These are phyloP conservation scores for Myrmophylax atrothorax DNA, from an alignment of 2,113 vertebrate genomes.

Conservation along the genomic window DNA sequence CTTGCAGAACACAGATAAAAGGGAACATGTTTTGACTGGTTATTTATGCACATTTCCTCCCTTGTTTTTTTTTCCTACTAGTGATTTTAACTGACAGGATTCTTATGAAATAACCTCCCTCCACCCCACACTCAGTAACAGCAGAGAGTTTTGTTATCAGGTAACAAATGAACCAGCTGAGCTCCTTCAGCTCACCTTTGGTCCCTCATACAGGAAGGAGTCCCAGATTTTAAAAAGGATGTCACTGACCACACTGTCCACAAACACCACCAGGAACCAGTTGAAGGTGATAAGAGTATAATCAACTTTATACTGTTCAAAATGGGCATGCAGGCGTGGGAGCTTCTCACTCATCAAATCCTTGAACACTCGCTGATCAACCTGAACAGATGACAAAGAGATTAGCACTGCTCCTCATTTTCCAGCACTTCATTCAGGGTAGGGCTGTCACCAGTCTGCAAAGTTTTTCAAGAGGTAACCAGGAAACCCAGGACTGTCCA, in stretches of 20 bases:
- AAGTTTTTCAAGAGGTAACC: not conserved
- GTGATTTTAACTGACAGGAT: not conserved
- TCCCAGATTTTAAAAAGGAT: slow-evolving; percentile 99
- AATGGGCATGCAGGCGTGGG: slow-evolving; percentile 89
- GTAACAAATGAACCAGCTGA: not conserved
- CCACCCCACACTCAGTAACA: not conserved
- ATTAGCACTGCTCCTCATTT: not conserved
- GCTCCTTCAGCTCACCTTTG: slow-evolving; percentile 82
- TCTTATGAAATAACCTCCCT: not conserved
- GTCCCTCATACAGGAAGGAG: slow-evolving; percentile 94
- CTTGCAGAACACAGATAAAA: not conserved
- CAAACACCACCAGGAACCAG: slow-evolving; percentile 98
- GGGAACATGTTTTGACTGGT: not conserved
- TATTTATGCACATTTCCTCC: not conserved
- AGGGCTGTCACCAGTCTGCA: not conserved
- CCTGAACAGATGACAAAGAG: slow-evolving; percentile 67
- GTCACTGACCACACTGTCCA: slow-evolving; percentile 95
- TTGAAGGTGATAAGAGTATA: slow-evolving; percentile 98
- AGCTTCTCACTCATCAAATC: slow-evolving; percentile 96
- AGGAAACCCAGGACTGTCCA: not conserved
- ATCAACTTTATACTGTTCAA: slow-evolving; percentile 93
- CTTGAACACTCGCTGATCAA: slow-evolving; percentile 96
- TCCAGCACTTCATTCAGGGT: not conserved
- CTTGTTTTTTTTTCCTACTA: not conserved
- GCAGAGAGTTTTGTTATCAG: not conserved